phyloP scores from a whole-genome alignment of 2,888 invertebrate species.

The Cheilosia soror region DNA sequence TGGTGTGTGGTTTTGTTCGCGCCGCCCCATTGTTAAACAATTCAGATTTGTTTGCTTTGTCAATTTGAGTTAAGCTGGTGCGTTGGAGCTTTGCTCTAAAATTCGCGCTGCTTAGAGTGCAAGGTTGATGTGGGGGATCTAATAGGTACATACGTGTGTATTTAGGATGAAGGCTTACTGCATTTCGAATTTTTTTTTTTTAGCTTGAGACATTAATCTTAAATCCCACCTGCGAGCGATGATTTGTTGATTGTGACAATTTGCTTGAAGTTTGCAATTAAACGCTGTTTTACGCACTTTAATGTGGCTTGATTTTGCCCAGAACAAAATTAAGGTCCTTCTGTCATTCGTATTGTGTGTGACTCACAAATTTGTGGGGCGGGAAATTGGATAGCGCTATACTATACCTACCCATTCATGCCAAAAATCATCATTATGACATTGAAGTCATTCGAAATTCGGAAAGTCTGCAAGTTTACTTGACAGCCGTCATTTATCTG shows the following conservation, averaged over 20 bases:
- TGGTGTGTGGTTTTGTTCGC: constrained; percentile 8
- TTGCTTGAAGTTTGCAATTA: background rate
- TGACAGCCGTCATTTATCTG: too few species aligned
- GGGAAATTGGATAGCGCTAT: too few species aligned
- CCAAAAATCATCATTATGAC: too few species aligned
- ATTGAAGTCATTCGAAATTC: too few species aligned
- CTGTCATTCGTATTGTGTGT: too few species aligned
- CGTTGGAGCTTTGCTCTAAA: constrained; percentile 14
- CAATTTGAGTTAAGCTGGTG: constrained; percentile 27
- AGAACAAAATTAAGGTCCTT: too few species aligned
- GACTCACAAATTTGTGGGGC: too few species aligned
- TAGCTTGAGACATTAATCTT: background rate
- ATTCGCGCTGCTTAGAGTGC: constrained; percentile 53
- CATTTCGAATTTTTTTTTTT: constrained; percentile 10
- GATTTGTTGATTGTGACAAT: background rate
- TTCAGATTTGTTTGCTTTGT: constrained; percentile 34
- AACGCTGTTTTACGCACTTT: background rate
- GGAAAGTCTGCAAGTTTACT: too few species aligned
- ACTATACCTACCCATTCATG: too few species aligned
- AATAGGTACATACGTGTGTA: background rate
- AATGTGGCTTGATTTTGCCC: too few species aligned
- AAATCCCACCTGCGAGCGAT: background rate
- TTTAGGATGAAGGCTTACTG: constrained; percentile 29
- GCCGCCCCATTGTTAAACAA: constrained; percentile 31
- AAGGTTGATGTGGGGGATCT: constrained; percentile 58